A percentile compares a stretch with the other conserved stretches of the same genome.
Evolutionary conservation across 2,888 invertebrate genomes (phyloP).

Genomic region (Hydrotaea diabolus): DNA sequence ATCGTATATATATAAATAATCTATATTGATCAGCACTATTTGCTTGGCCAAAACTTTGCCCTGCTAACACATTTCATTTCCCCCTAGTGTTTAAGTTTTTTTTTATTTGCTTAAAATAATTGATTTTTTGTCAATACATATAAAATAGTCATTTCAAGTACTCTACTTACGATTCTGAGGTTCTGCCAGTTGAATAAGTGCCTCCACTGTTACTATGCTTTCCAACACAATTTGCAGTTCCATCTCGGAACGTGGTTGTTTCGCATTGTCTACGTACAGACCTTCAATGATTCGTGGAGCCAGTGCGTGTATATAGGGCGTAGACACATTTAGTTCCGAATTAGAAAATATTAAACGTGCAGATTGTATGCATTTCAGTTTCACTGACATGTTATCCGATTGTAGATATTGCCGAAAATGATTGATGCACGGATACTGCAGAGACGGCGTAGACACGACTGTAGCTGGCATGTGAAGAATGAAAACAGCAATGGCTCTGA

Average conservation of each 20-base stretch:
- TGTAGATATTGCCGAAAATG: slow-evolving; percentile 93
- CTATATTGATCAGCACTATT: too few relatives aligned
- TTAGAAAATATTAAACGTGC: slow-evolving; percentile 89
- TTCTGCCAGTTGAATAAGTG: slow-evolving; percentile 87
- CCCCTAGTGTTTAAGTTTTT: too few relatives aligned
- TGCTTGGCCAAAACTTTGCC: too few relatives aligned
- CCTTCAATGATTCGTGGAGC: slow-evolving; percentile 90
- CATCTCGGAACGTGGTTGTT: slow-evolving; percentile 84
- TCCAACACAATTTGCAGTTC: slow-evolving; percentile 88
- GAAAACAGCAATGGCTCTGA: slow-evolving; percentile 94
- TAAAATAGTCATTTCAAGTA: background rate
- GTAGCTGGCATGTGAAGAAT: slow-evolving; percentile 90
- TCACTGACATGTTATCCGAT: slow-evolving; percentile 85
- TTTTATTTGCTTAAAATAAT: background rate
- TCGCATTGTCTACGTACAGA: slow-evolving; percentile 85
- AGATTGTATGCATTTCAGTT: slow-evolving; percentile 89
- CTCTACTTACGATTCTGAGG: slow-evolving; percentile 90
- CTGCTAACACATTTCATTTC: too few relatives aligned
- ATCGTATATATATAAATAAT: too few relatives aligned
- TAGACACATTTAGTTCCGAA: slow-evolving; percentile 86
- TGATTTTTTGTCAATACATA: too few relatives aligned
- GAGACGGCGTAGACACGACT: slow-evolving; percentile 88
- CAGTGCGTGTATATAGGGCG: slow-evolving; percentile 90
- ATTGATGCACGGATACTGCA: slow-evolving; percentile 95
- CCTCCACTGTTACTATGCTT: slow-evolving; percentile 88